A percentile compares a stretch with the other conserved stretches of the same genome.
Evolutionary conservation across 2,113 vertebrate species (phyloP).

Genomic region (Rhynchomys soricoides): DNA sequence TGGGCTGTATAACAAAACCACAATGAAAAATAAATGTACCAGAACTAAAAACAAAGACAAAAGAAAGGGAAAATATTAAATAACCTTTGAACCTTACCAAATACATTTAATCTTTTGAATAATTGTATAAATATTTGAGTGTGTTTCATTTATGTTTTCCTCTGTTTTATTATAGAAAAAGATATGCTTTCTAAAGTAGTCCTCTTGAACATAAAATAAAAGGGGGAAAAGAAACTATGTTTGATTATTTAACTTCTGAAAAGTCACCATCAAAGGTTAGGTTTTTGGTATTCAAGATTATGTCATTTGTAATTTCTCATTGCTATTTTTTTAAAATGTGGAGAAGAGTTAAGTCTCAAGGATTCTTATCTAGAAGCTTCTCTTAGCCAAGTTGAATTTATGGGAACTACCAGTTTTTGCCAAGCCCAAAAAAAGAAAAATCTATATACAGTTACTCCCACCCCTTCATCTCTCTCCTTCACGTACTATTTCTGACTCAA

Average conservation of each 20-base stretch:
- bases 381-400: conserved; percentile 60
- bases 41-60: conserved; percentile 77
- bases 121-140: conserved; percentile 86
- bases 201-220: conserved; percentile 63
- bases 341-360: conserved; percentile 78
- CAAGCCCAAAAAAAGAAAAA: conserved; percentile 62
- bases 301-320: conserved; percentile 81
- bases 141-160: conserved; percentile 86
- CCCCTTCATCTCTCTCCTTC: not conserved
- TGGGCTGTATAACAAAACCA: conserved; percentile 57
- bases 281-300: conserved; percentile 82
- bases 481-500: conserved; percentile 43
- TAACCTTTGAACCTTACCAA: conserved; percentile 84
- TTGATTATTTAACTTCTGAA: conserved; percentile 87
- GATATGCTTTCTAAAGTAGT: conserved; percentile 83
- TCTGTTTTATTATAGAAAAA: conserved; percentile 86
- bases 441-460: not conserved
- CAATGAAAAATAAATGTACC: conserved; percentile 66
- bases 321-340: conserved; percentile 74
- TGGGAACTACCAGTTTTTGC: conserved; percentile 68
- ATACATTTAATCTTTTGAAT: conserved; percentile 85
- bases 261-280: conserved; percentile 85
- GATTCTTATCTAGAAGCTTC: conserved; percentile 81
- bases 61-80: conserved; percentile 72
- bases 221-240: conserved; percentile 56